phyloP scores from a whole-genome alignment of 2,113 vertebrate species.

The Calidris pugnax region DNA sequence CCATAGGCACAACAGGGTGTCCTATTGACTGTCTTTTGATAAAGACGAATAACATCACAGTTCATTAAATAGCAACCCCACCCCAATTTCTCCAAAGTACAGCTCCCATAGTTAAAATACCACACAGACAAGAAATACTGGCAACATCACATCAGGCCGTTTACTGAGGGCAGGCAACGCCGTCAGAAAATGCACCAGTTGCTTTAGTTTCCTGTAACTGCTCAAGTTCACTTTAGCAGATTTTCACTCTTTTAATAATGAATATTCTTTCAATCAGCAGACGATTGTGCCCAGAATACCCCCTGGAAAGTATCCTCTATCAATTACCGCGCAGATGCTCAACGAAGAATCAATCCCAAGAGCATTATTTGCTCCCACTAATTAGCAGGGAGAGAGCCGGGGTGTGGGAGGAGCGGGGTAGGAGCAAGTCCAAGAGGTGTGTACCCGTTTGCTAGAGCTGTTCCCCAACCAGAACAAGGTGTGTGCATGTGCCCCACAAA shows the following conservation, averaged over 20 bases:
- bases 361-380: not conserved
- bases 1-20: not conserved
- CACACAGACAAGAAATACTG: not conserved
- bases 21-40: not conserved
- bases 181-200: not conserved
- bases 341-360: not conserved
- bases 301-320: conserved; percentile 7
- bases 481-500: not conserved
- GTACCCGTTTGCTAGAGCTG: not conserved
- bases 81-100: not conserved
- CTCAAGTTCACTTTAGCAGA: not conserved
- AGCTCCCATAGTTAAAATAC: not conserved
- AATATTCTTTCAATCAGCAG: conserved; percentile 19
- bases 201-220: not conserved
- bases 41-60: not conserved
- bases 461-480: not conserved
- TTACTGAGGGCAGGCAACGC: not conserved
- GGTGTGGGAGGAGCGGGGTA: not conserved
- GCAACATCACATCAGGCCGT: not conserved
- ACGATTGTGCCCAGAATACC: not conserved
- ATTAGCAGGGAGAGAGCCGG: not conserved
- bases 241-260: conserved; percentile 3
- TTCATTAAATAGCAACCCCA: not conserved
- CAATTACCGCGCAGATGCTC: conserved; percentile 12
- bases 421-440: not conserved